Percentiles rank a stretch among this genome's conserved stretches.
These are phyloP conservation scores for Amblyjoppa fuscipennis DNA, from an alignment of 2,888 invertebrate species.

Conservation along the genomic window DNA sequence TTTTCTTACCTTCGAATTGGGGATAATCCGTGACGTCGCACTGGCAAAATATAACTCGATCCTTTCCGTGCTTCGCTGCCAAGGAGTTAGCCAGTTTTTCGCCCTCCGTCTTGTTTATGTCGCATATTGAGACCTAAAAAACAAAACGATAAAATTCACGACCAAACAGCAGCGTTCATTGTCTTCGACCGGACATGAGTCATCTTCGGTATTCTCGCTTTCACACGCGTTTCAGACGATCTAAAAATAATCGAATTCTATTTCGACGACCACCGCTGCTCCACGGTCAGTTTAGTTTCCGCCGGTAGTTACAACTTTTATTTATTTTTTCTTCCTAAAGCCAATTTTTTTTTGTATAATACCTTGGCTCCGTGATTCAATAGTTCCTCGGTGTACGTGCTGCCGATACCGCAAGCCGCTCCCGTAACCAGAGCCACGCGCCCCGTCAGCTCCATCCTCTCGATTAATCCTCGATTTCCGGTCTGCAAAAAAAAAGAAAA, in stretches of 20 bases:
- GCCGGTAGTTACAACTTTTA: background rate
- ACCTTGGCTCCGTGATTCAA: constrained; percentile 92
- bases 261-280: background rate
- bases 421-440: constrained; percentile 91
- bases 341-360: constrained; percentile 72
- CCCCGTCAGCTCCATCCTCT: constrained; percentile 90
- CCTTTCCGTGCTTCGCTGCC: constrained; percentile 89
- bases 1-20: constrained; percentile 89
- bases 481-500: constrained; percentile 23
- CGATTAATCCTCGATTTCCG: constrained; percentile 14
- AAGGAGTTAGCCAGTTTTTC: constrained; percentile 90
- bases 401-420: constrained; percentile 91
- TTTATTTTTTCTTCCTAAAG: background rate
- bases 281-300: background rate
- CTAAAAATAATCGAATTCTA: constrained; percentile 15
- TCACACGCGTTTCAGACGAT: background rate
- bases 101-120: constrained; percentile 90
- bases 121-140: constrained; percentile 90
- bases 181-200: background rate
- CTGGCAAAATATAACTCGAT: constrained; percentile 90
- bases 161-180: background rate
- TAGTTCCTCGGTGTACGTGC: constrained; percentile 90
- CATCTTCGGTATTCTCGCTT: background rate
- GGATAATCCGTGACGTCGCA: constrained; percentile 93
- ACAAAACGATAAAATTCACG: background rate